These are phyloP conservation scores for Oreortyx pictus DNA, from an alignment of 2,797 vertebrate species.

Conservation along the genomic window DNA sequence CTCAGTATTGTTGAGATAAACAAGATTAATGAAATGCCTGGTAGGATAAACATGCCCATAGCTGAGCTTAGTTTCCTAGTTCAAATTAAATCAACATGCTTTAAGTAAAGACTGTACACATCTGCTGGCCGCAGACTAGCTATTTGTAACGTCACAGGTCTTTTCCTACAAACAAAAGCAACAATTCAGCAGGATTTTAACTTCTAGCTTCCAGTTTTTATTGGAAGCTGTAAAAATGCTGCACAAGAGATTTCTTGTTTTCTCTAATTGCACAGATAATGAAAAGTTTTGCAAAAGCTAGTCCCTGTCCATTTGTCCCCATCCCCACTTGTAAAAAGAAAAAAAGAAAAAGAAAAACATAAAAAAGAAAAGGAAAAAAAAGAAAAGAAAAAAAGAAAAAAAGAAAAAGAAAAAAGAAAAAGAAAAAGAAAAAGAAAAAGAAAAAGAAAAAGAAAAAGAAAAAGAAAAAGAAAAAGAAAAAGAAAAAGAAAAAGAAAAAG, in stretches of 20 bases:
- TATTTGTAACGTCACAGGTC: slow-evolving; percentile 40
- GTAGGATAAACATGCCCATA: slow-evolving; percentile 41
- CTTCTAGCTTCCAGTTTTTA: slow-evolving; percentile 26
- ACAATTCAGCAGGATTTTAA: slow-evolving; percentile 43
- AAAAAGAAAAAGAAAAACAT: background rate
- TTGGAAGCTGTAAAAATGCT: background rate
- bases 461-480: too few species aligned
- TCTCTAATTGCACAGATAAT: slow-evolving; percentile 9
- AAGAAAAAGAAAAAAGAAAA: background rate
- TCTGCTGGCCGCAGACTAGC: slow-evolving; percentile 30
- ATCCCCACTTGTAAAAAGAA: background rate
- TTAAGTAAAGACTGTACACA: slow-evolving; percentile 41
- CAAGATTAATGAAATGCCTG: slow-evolving; percentile 52
- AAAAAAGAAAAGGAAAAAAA: too few species aligned
- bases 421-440: background rate
- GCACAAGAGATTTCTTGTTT: background rate
- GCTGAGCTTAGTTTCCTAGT: slow-evolving; percentile 13
- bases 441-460: background rate
- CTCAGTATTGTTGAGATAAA: slow-evolving; percentile 48
- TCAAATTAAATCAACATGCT: slow-evolving; percentile 60
- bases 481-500: too few species aligned
- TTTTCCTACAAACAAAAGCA: slow-evolving; percentile 38
- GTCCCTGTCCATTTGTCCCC: accelerated
- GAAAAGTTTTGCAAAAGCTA: slow-evolving; percentile 3
- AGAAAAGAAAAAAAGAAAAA: background rate